Base-by-base conservation (phyloP, 2,888 invertebrate species). In the Heliconius aoede region DNA sequence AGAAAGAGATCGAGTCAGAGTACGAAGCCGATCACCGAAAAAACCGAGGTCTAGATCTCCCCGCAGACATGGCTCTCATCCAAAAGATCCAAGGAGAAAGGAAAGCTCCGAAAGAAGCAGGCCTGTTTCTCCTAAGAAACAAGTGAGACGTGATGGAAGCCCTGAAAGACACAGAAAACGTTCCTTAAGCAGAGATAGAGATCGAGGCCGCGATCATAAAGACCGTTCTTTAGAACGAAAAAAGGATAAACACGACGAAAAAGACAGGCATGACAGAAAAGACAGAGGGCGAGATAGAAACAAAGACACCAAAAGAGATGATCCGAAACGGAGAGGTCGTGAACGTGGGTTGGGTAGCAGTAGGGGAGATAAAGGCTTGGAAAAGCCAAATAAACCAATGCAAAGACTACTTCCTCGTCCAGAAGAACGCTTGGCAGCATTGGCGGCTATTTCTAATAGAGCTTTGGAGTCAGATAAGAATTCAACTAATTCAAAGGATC, bases 261-360 rank as follows among this genome's bases (percentile, higher is more conserved):
- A 95, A 85, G 95, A 95, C 82, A 90, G 95, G 84, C 93, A 96
- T 80, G 96, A 96, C 77, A 93, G 96, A 71, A 96, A 96, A 81
- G 97, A 97, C 81, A 94, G 97, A 80, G 96, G 96, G 73, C 95
- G 97, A 75, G 95, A 95, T 91, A 91, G 96, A 79, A 95, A 94
- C 81, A 90, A 95, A 74, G 96, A 94, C 79, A 89, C 85, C 81
- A 95, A 95, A 89, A 88, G 94, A 82, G 93, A 93, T 80, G 95
- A 95, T 77, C 90, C 94, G 75, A 93, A 95, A 83, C 88, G 96
- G 80, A 87, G 95, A 78, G 94, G 93, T 18, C 88, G 95, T 55
- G 93, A 93, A 40, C 86, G 92, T 76, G 93, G 94, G n/a, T 84
- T 92, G 68, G 94, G 95, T 68, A 90, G 93, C 72, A 87, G 91